These are phyloP conservation scores for Emberiza fucata DNA, from an alignment of 2,113 vertebrate genomes.

Conservation along the genomic window DNA sequence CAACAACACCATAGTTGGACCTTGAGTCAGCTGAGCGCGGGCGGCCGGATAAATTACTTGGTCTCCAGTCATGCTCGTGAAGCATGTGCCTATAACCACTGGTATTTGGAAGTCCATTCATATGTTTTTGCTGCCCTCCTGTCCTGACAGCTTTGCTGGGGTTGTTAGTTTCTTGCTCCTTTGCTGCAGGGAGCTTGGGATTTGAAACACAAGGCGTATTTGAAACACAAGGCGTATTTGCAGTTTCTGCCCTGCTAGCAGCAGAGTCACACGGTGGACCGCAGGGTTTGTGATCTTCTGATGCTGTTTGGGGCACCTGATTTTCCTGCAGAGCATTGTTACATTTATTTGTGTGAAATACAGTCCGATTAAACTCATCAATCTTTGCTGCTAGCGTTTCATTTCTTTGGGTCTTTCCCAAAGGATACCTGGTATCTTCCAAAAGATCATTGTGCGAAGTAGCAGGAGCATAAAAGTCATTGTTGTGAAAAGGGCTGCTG, in stretches of 20 bases:
- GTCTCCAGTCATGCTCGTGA: constrained; percentile 87
- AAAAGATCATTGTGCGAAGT: not conserved
- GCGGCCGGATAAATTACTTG: constrained; percentile 86
- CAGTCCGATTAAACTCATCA: constrained; percentile 89
- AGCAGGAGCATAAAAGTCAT: not conserved
- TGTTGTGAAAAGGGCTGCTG: not conserved
- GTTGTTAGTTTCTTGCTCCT: constrained; percentile 31
- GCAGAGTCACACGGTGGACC: not conserved
- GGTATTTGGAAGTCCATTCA: constrained; percentile 35
- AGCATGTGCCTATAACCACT: constrained; percentile 73
- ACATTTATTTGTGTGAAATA: constrained; percentile 88
- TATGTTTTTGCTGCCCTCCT: constrained; percentile 32
- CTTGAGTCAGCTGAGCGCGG: constrained; percentile 88
- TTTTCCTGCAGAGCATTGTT: constrained; percentile 27
- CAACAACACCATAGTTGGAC: constrained; percentile 93
- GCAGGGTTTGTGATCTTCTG: constrained; percentile 49
- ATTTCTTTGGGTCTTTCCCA: constrained; percentile 74
- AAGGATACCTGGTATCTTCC: not conserved
- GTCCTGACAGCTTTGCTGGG: constrained; percentile 1
- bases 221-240: not conserved
- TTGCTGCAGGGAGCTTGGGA: not conserved
- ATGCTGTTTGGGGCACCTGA: not conserved
- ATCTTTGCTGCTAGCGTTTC: constrained; percentile 88
- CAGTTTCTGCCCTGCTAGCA: constrained; percentile 11
- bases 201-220: not conserved